A percentile compares a stretch with the other conserved stretches of the same genome.
phyloP scores from a whole-genome alignment of 2,888 invertebrate species.

The Byasa hedistus region DNA sequence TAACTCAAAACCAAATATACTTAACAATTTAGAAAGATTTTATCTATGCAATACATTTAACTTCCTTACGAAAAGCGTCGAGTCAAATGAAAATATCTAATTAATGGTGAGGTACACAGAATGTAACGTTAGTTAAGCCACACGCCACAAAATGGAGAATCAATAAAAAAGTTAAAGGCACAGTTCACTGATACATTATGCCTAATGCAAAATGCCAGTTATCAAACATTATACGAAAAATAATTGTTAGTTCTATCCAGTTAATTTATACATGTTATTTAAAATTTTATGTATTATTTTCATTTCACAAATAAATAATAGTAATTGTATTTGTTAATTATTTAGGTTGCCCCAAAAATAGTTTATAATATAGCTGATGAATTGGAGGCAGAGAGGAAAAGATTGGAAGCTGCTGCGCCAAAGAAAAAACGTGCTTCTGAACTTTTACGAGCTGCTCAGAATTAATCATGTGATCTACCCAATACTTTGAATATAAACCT shows the following conservation, averaged over 20 bases:
- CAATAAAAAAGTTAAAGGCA: not conserved
- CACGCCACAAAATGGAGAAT: constrained; percentile 2
- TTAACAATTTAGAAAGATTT: not conserved
- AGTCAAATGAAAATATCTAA: not conserved
- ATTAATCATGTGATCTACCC: constrained; percentile 22
- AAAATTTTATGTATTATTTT: too few species aligned
- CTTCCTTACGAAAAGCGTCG: not conserved
- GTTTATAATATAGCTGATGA: constrained; percentile 57
- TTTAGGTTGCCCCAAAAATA: constrained; percentile 57
- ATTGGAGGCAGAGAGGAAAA: constrained; percentile 53
- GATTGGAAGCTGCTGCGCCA: constrained; percentile 54
- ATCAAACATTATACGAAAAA: not conserved
- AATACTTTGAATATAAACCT: too few species aligned
- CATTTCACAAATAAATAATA: not conserved
- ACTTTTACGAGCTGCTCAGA: constrained; percentile 47
- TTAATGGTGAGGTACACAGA: not conserved
- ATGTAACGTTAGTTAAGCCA: not conserved
- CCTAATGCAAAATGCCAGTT: not conserved
- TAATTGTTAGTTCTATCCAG: too few species aligned
- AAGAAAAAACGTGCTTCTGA: constrained; percentile 59
- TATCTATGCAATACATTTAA: not conserved
- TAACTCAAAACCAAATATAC: not conserved
- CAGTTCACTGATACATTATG: not conserved
- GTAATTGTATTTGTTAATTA: not conserved
- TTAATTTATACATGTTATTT: too few species aligned